Evolutionary conservation across 1,140 invertebrate genomes (phyloP), one percentile per base, ranked within the genome.

Genomic region (Leptinotarsa defecta): DNA sequence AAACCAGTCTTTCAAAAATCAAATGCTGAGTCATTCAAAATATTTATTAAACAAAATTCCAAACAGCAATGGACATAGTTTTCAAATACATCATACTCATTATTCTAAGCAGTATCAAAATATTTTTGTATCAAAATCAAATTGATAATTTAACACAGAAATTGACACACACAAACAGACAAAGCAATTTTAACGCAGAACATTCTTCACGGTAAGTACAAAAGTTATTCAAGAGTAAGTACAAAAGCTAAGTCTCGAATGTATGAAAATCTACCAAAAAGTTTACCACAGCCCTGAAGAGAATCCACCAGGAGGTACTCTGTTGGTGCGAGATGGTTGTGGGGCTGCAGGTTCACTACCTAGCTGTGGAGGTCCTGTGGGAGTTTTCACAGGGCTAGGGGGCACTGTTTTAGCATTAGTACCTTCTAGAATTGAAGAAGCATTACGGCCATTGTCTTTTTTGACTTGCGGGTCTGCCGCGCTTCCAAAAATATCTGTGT

Each of bases 241-340:
- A 71, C 48, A 71, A 71, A 71, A 71, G 69, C 69, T 71, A 71
- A 57, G 19, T 61, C 19, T 24, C 22, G 48, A 71, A 22, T 71
- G n/a, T 57, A 20, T 52, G 48, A 57, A 43, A 43, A 71, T 34
- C 52, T 52, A 22, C 48, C 20, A 4, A 57, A 57, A 17, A 13
- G 6, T 79, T 81, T 79, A 85, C 84, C 84, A 85, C 13, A 85
- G 77, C 17, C 81, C 81, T 20, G 84, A 81, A 11, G 84, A 85
- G 74, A 79, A 84, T 17, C 84, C 84, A 68, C 84, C 84, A 22
- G 84, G 84, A 49, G 84, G 84, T 11, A 85, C 80, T 52, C 83
- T 77, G 48, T 72, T 75, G 3, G 62, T 76, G 71, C 64, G 75
- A 48, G 27, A 62, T 48, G 27, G 76, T 61, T 74, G 68, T 76